These are phyloP conservation scores for Ochotona princeps DNA, from an alignment of 2,113 vertebrate genomes.

Conservation along the genomic window DNA sequence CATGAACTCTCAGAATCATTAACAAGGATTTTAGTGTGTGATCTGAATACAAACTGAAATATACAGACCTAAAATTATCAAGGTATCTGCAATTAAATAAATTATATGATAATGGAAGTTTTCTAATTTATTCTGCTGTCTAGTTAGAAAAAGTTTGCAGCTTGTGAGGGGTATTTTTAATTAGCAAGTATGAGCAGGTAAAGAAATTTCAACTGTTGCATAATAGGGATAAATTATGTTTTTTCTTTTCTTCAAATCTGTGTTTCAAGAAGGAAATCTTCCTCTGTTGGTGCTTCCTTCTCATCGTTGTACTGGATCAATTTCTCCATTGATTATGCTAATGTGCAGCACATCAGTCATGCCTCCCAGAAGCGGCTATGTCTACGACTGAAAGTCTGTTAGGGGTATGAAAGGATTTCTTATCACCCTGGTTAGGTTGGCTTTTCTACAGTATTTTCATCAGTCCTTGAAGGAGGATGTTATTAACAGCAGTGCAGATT, in stretches of 20 bases:
- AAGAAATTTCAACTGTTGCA: conserved; percentile 17
- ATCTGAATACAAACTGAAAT: conserved; percentile 35
- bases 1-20: neutral
- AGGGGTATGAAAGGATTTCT: conserved; percentile 28
- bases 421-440: neutral
- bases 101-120: neutral
- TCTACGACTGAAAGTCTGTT: conserved; percentile 53
- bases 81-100: conserved; percentile 44
- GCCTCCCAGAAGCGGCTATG: neutral
- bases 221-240: conserved; percentile 20
- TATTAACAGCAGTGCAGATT: conserved; percentile 41
- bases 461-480: neutral
- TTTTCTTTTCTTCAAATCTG: conserved; percentile 13
- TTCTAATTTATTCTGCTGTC: conserved; percentile 41
- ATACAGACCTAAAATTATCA: neutral
- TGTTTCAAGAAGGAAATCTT: conserved; percentile 55
- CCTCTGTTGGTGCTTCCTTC: conserved; percentile 44
- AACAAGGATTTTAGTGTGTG: neutral
- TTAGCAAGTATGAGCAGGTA: conserved; percentile 21
- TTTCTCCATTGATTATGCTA: conserved; percentile 70
- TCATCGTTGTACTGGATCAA: conserved; percentile 63
- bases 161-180: conserved; percentile 40
- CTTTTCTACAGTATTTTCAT: conserved; percentile 50
- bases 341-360: conserved; percentile 44
- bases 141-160: neutral